Evolutionary conservation across 2,797 vertebrate genomes (phyloP).

Genomic region (Yasuhikotakia modesta): DNA sequence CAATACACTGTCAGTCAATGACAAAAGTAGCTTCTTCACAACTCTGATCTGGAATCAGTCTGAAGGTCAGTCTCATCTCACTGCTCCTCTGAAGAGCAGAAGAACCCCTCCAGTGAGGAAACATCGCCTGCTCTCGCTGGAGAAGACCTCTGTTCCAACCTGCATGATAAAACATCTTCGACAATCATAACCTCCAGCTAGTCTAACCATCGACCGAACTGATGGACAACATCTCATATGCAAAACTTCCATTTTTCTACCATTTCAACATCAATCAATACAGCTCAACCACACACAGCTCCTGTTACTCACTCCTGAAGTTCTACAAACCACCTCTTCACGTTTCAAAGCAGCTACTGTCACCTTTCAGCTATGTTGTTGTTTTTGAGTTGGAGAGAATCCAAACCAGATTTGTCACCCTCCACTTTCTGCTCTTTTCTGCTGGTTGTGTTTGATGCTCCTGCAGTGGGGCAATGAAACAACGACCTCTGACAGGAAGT

Average conservation of each 20-base stretch:
- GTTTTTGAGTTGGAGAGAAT: slow-evolving; percentile 24
- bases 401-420: slow-evolving; percentile 33
- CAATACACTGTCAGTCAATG: not conserved
- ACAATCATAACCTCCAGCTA: slow-evolving; percentile 51
- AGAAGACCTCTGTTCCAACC: slow-evolving; percentile 49
- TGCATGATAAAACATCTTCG: slow-evolving; percentile 31
- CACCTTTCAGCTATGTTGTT: slow-evolving; percentile 22
- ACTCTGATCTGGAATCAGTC: not conserved
- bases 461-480: not conserved
- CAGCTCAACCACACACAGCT: not conserved
- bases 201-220: slow-evolving; percentile 40
- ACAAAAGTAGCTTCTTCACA: not conserved
- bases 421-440: slow-evolving; percentile 17
- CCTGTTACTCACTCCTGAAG: slow-evolving; percentile 16
- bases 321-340: slow-evolving; percentile 20
- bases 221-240: slow-evolving; percentile 50
- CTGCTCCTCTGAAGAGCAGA: slow-evolving; percentile 41
- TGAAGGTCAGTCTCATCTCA: slow-evolving; percentile 37
- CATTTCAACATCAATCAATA: not conserved
- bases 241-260: slow-evolving; percentile 24
- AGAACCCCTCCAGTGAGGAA: slow-evolving; percentile 20
- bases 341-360: slow-evolving; percentile 19
- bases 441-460: not conserved
- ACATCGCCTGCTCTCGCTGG: slow-evolving; percentile 48
- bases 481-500: slow-evolving; percentile 42